phyloP scores from a whole-genome alignment of 2,113 vertebrate genomes.

The Scopus umbretta region DNA sequence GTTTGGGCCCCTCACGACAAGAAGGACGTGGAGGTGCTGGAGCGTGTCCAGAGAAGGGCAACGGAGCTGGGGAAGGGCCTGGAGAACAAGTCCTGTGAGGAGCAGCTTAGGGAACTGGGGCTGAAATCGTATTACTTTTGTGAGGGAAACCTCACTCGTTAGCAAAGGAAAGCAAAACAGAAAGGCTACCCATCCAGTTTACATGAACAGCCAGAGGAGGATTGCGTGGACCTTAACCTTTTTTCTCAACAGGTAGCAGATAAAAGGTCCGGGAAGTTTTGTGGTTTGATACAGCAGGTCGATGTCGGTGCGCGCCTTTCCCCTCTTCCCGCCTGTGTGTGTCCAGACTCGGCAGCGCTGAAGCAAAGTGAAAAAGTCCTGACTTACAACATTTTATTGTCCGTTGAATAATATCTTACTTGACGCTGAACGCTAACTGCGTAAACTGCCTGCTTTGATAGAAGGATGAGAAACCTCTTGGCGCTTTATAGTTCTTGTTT shows the following conservation, averaged over 20 bases:
- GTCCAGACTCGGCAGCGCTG: not conserved
- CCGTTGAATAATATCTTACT: not conserved
- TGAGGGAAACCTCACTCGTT: not conserved
- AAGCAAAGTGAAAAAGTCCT: not conserved
- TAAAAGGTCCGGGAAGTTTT: not conserved
- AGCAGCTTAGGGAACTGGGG: not conserved
- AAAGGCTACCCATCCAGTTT: not conserved
- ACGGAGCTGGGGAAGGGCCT: too few relatives aligned
- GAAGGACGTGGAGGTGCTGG: too few relatives aligned
- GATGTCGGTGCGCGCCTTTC: not conserved
- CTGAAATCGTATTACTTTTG: not conserved
- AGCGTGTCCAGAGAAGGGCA: too few relatives aligned
- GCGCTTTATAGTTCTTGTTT: not conserved
- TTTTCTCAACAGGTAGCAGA: fast-evolving
- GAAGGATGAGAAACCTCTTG: not conserved
- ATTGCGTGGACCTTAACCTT: fast-evolving
- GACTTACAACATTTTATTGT: fast-evolving
- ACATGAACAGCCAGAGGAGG: fast-evolving
- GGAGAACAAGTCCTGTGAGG: too few relatives aligned
- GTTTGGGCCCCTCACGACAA: too few relatives aligned
- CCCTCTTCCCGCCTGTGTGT: not conserved
- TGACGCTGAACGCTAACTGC: not conserved
- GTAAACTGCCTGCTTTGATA: not conserved
- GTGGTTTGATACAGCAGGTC: fast-evolving
- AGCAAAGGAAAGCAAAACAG: not conserved